Conservation (phyloP, 2,113 vertebrate species). For the Grantiella picta region DNA sequence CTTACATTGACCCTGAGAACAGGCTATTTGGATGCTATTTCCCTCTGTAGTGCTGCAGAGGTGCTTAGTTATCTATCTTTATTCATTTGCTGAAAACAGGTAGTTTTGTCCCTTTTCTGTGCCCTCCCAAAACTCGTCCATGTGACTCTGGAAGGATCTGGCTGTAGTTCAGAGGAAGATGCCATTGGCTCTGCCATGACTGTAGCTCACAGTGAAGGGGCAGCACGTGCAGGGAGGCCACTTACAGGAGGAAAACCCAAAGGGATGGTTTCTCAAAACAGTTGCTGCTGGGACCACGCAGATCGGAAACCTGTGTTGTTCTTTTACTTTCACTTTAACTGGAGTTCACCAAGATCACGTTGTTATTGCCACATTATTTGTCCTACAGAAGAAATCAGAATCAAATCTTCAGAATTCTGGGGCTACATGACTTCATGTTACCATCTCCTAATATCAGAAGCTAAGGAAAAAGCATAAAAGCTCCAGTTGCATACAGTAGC, state of each 20-base stretch:
- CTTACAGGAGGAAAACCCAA: neutral
- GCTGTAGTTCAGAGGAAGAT: neutral
- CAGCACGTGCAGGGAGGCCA: neutral
- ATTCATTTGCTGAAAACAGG: neutral
- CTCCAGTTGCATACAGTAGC: neutral
- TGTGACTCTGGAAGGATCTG: neutral
- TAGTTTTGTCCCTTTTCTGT: neutral
- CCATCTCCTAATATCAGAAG: neutral
- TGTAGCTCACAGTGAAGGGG: neutral
- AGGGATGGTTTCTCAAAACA: neutral
- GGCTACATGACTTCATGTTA: neutral
- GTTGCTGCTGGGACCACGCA: neutral
- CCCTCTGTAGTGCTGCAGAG: neutral
- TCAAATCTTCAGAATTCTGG: neutral
- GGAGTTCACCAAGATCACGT: neutral
- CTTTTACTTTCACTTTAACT: neutral
- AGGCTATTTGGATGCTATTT: neutral
- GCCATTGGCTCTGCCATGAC: fast-evolving
- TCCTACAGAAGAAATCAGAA: neutral
- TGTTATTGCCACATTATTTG: neutral
- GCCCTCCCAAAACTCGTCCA: neutral
- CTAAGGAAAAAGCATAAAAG: neutral
- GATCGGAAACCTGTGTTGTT: neutral
- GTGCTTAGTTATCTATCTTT: neutral
- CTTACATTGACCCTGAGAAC: neutral